Percentiles rank a stretch among this genome's conserved stretches.
Conservation (phyloP, 2,113 vertebrate species). For the Fulmarus glacialis region DNA sequence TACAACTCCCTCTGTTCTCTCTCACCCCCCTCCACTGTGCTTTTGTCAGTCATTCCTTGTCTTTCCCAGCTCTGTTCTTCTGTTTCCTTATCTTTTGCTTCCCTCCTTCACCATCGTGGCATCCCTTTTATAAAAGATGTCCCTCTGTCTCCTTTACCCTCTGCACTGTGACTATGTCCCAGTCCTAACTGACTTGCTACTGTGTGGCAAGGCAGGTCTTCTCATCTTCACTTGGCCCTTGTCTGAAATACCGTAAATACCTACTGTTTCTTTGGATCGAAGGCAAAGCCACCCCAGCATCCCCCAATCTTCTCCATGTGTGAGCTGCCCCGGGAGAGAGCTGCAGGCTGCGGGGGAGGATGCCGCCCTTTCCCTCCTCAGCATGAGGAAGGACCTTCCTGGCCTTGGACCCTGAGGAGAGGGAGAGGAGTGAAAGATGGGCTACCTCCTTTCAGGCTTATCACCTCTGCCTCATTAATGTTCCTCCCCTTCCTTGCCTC, state of each 20-base stretch:
- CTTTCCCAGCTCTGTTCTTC: background rate
- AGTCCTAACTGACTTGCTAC: background rate
- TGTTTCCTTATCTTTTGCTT: background rate
- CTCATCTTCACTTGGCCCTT: background rate
- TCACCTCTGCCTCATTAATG: background rate
- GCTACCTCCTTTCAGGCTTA: background rate
- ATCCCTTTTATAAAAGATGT: background rate
- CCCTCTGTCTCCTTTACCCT: background rate
- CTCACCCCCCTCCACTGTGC: conserved; percentile 19
- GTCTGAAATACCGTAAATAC: background rate
- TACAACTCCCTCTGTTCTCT: conserved; percentile 41
- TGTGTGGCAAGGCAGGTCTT: background rate
- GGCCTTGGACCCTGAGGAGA: background rate
- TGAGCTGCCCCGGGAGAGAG: background rate
- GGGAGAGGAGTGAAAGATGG: background rate
- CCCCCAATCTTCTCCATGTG: background rate
- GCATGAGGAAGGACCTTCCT: background rate
- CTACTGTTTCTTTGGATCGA: background rate
- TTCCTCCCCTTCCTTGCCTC: rapidly evolving
- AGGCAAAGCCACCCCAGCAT: background rate
- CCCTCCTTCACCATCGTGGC: background rate
- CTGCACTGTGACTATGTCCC: background rate
- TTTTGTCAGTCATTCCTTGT: conserved; percentile 44
- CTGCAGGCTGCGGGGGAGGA: background rate
- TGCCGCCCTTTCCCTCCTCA: background rate